Conservation (phyloP, 2,113 vertebrate species). For the Stictonetta naevosa region DNA sequence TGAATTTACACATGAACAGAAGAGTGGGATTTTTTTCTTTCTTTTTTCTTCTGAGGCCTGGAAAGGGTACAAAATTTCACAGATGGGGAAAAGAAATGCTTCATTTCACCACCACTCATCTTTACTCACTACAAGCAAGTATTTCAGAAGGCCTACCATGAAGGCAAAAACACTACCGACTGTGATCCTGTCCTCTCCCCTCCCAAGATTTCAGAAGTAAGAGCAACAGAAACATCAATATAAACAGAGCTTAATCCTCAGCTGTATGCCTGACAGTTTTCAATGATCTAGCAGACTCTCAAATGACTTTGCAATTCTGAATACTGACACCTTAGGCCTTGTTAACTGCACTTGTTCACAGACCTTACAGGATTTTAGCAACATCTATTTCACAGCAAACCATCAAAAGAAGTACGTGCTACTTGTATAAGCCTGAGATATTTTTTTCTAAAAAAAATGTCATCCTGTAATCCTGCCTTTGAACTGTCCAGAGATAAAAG, state of each 20-base stretch:
- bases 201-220: neutral
- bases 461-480: neutral
- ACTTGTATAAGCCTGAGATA: neutral
- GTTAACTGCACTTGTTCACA: neutral
- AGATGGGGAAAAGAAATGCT: neutral
- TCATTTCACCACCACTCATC: neutral
- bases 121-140: neutral
- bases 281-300: neutral
- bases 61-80: neutral
- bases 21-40: neutral
- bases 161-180: neutral
- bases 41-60: neutral
- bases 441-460: neutral
- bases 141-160: neutral
- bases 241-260: neutral
- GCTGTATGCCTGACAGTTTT: neutral
- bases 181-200: neutral
- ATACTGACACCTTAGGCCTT: neutral
- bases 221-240: neutral
- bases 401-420: neutral
- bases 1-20: neutral
- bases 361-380: neutral
- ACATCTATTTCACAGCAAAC: neutral
- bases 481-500: neutral
- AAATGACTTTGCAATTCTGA: neutral